phyloP scores from a whole-genome alignment of 92 coral and sea anemone species.

The Epizoanthus stellaris region DNA sequence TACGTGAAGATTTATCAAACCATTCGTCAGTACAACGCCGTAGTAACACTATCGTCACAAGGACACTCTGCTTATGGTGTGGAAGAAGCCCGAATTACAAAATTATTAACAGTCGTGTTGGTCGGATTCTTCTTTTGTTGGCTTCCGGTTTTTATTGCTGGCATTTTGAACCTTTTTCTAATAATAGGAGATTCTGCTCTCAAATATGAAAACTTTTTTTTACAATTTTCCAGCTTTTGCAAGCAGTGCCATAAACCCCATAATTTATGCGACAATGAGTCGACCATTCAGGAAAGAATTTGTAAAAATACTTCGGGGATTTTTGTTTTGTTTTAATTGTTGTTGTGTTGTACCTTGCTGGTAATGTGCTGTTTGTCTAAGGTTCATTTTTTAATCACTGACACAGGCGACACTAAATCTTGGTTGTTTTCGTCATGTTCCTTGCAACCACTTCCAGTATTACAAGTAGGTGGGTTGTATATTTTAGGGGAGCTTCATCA shows the following conservation, averaged over 20 bases:
- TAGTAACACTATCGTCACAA: not conserved
- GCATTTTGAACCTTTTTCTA: not conserved
- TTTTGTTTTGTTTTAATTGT: no score
- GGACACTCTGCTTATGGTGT: not conserved
- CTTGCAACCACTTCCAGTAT: no score
- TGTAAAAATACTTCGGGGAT: not conserved
- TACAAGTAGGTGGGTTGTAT: no score
- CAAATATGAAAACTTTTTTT: not conserved
- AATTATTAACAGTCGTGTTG: not conserved
- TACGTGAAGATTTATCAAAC: constrained; percentile 17
- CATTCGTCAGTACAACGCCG: constrained; percentile 1
- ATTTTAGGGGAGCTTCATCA: no score
- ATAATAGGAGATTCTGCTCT: not conserved
- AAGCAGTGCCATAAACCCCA: constrained; percentile 7
- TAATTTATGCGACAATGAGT: constrained; percentile 11
- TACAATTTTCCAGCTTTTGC: not conserved
- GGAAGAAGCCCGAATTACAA: not conserved
- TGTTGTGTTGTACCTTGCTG: no score
- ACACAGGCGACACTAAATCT: no score
- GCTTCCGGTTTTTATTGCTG: not conserved
- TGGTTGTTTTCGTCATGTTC: no score
- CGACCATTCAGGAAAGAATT: constrained; percentile 17
- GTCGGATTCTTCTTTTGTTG: constrained; percentile 14
- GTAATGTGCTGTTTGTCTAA: no score
- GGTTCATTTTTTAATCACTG: no score